Conservation (phyloP, 2,113 vertebrate genomes). For the Forbesichthys agassizii region DNA sequence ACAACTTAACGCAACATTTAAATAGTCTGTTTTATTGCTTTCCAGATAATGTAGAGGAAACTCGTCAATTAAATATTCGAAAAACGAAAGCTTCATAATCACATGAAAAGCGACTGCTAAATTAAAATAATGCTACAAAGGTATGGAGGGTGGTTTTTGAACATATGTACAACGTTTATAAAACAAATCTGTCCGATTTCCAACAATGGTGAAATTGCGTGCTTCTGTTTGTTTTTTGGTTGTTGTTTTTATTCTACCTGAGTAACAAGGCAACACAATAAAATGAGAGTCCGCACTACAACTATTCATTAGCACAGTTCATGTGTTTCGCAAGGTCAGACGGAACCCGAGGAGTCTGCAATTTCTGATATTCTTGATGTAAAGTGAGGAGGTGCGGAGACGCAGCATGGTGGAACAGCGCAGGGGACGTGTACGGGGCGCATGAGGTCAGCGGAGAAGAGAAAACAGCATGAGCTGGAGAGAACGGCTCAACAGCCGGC, state of each 20-base stretch:
- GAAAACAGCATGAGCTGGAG: constrained; percentile 42
- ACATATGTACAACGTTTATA: constrained; percentile 54
- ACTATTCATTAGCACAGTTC: constrained; percentile 41
- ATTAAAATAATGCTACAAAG: constrained; percentile 12
- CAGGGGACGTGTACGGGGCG: constrained; percentile 58
- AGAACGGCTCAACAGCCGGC: constrained; percentile 63
- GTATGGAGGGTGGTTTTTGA: constrained; percentile 2
- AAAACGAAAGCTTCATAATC: constrained; percentile 26
- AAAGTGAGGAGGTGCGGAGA: constrained; percentile 70
- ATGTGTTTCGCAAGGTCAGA: constrained; percentile 62
- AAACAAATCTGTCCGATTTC: constrained; percentile 15
- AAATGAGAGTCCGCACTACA: constrained; percentile 7
- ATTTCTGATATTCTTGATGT: constrained; percentile 75
- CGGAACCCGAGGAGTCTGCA: constrained; percentile 60
- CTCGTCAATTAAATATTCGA: constrained; percentile 73
- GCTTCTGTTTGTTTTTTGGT: constrained; percentile 8
- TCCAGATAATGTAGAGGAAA: constrained; percentile 64
- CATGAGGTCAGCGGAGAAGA: constrained; percentile 55
- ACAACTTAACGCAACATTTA: constrained; percentile 50
- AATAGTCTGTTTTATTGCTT: constrained; percentile 73
- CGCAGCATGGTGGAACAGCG: constrained; percentile 67
- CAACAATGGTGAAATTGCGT: background rate
- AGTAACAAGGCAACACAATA: constrained; percentile 48
- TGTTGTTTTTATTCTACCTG: constrained; percentile 65
- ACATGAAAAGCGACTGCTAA: constrained; percentile 27